These are phyloP conservation scores for Ciconia boyciana DNA, from an alignment of 2,113 vertebrate genomes.

Conservation along the genomic window DNA sequence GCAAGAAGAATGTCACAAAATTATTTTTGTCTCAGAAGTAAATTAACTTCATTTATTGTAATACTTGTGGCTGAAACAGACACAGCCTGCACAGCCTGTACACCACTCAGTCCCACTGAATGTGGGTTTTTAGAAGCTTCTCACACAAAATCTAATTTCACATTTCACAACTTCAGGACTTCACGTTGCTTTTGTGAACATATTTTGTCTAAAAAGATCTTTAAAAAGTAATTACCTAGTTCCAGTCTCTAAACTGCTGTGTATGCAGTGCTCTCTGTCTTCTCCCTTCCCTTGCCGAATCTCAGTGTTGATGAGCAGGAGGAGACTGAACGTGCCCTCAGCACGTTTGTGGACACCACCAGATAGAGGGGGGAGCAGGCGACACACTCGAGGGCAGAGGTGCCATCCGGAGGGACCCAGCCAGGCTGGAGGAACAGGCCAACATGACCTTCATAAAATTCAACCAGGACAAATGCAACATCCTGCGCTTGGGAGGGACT, in stretches of 20 bases:
- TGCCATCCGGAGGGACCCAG: not conserved
- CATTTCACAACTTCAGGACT: not conserved
- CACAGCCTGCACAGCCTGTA: too few species aligned
- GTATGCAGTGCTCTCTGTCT: not conserved
- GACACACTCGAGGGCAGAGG: accelerated
- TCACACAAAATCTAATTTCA: not conserved
- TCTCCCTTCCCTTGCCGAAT: not conserved
- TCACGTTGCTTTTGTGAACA: not conserved
- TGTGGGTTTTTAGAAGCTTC: not conserved
- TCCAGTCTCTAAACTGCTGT: not conserved
- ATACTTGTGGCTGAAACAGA: not conserved
- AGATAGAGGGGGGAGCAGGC: not conserved
- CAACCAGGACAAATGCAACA: not conserved
- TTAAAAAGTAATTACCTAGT: not conserved
- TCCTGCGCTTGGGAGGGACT: not conserved
- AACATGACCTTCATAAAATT: not conserved
- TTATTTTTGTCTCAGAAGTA: not conserved
- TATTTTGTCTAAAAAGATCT: not conserved
- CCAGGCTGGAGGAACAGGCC: not conserved
- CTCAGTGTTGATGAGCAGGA: not conserved
- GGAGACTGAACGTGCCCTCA: not conserved
- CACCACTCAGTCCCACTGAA: not conserved
- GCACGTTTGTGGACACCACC: not conserved
- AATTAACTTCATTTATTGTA: not conserved
- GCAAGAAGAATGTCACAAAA: not conserved